A percentile compares a stretch with the other conserved stretches of the same genome.
These are phyloP conservation scores for Lasioglossum lativentre DNA, from an alignment of 2,888 invertebrate species.

Conservation along the genomic window DNA sequence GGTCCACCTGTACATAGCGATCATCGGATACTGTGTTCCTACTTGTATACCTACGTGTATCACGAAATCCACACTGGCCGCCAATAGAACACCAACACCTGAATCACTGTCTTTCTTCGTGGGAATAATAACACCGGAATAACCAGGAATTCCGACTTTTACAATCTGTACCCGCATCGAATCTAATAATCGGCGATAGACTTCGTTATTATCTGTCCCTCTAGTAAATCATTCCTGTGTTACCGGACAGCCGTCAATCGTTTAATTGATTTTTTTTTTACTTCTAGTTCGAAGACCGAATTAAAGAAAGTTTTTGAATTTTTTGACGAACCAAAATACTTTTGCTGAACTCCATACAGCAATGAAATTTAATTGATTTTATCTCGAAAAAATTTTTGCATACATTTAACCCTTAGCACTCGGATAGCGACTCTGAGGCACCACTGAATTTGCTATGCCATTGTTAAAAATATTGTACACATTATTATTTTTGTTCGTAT, in stretches of 20 bases:
- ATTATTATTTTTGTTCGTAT: too few relatives aligned
- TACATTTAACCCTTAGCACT: too few relatives aligned
- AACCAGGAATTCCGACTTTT: not conserved
- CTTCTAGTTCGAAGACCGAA: not conserved
- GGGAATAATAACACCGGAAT: not conserved
- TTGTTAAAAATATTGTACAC: too few relatives aligned
- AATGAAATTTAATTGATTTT: not conserved
- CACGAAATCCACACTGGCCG: constrained; percentile 2
- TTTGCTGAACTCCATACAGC: not conserved
- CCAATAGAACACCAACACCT: not conserved
- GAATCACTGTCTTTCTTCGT: not conserved
- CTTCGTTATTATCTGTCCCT: not conserved
- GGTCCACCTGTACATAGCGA: constrained; percentile 51
- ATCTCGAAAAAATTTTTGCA: not conserved
- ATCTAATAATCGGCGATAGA: not conserved
- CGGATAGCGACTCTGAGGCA: too few relatives aligned
- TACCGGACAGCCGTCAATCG: not conserved
- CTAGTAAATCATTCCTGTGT: not conserved
- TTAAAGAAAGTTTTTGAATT: not conserved
- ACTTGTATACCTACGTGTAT: constrained; percentile 29
- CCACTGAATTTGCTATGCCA: too few relatives aligned
- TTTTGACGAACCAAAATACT: not conserved
- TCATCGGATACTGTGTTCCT: constrained; percentile 33
- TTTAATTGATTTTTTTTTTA: not conserved
- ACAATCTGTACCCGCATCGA: not conserved